Conservation (phyloP, 92 coral and sea anemone genomes). For the Parazoanthus atlanticus region DNA sequence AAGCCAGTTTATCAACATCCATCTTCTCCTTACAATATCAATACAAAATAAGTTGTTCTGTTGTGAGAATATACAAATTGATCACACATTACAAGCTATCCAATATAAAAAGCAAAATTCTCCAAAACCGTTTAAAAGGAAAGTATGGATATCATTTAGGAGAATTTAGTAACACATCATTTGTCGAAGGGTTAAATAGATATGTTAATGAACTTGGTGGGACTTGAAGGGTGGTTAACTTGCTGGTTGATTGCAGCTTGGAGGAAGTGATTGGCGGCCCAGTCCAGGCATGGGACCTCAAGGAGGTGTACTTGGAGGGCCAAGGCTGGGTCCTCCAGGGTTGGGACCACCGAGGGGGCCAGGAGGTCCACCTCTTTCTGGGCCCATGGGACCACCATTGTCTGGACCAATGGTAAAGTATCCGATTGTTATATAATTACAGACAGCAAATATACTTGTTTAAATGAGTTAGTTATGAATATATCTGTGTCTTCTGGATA, state of each 20-base stretch:
- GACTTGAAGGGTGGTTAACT: not conserved
- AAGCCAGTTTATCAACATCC: no score
- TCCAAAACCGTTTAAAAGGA: no score
- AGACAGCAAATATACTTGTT: not conserved
- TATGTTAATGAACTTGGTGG: no score
- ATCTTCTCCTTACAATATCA: no score
- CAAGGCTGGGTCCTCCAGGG: constrained; percentile 55
- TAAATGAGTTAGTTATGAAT: not conserved
- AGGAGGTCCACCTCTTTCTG: constrained; percentile 53
- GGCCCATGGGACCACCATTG: constrained; percentile 59
- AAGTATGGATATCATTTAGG: no score
- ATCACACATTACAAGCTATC: no score
- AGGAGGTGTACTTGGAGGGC: constrained; percentile 31
- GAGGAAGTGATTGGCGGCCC: constrained; percentile 33
- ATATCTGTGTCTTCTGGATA: no score
- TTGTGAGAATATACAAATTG: no score
- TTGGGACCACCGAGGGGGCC: constrained; percentile 64
- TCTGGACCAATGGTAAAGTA: constrained; percentile 46
- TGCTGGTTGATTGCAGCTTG: constrained; percentile 9
- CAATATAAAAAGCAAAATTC: no score
- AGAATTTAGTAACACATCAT: no score
- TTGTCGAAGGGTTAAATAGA: no score
- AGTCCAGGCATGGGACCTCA: constrained; percentile 39
- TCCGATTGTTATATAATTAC: not conserved
- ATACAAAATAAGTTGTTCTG: no score